Evolutionary conservation across 2,113 vertebrate genomes (phyloP).

Genomic region (Tyrannus savana): DNA sequence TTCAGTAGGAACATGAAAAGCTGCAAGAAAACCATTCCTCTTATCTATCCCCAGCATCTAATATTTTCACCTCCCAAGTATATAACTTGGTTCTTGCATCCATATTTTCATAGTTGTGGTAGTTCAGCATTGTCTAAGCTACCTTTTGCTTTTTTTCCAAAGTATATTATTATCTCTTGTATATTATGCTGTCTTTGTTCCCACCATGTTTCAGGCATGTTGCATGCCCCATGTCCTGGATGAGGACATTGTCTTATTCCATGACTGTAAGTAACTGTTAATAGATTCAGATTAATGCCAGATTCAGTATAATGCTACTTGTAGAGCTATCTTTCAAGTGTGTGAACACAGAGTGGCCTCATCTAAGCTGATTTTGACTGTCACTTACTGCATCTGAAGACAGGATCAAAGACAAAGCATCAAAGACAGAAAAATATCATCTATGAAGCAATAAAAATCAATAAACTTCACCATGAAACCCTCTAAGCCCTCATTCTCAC

Average conservation of each 20-base stretch:
- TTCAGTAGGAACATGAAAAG: background rate
- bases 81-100: background rate
- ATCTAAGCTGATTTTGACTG: background rate
- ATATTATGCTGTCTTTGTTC: background rate
- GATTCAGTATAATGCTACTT: background rate
- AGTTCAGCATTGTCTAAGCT: background rate
- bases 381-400: background rate
- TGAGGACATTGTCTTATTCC: background rate
- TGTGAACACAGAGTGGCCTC: background rate
- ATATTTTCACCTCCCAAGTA: background rate
- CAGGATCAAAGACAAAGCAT: background rate
- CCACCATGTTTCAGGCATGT: background rate
- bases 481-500: background rate
- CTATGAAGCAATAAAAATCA: background rate
- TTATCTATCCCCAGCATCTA: background rate
- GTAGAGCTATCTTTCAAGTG: background rate
- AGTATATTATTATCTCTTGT: background rate
- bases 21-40: background rate
- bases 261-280: background rate
- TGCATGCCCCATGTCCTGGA: background rate
- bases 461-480: background rate
- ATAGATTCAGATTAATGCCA: slow-evolving; percentile 1
- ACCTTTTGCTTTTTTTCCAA: background rate
- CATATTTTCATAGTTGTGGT: background rate
- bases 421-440: background rate